Evolutionary conservation across 2,113 vertebrate genomes (phyloP), one percentile per base, ranked within the genome.

Genomic region (Atractosteus spatula): DNA sequence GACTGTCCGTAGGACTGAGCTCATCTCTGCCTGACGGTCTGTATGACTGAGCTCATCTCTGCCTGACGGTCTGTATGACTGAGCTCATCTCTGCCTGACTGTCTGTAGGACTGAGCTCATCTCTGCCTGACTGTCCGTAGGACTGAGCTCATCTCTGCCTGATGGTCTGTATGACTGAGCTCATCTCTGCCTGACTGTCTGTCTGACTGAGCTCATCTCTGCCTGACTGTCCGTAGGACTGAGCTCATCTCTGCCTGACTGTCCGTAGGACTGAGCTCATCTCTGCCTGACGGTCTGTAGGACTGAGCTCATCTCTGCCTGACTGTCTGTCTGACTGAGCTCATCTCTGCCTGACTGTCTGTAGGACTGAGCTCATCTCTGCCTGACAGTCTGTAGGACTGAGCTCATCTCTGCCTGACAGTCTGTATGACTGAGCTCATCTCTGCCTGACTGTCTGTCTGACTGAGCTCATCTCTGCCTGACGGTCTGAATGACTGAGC

Each of bases 171-270:
- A n/a, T n/a, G n/a, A n/a, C n/a, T n/a, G n/a, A n/a, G n/a, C 29
- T 29, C 29, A 29, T 29, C 0, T 29, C 29, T 29, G 6, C 51
- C 55, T 11, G 62, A 0, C n/a, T 41, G 10, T 42, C 8, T 54
- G 7, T 71, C 11, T 66, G 63, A 42, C 42, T 62, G 41, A 64
- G 3, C 44, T 2, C 45, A 8, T 12, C 41, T 12, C 13, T n/a
- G 29, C 16, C 3, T 71, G 62, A 64, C 16, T 69, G 47, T 73
- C 29, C 70, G n/a, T 29, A 13, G 68, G 6, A 41, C 13, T 57
- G 56, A 3, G 0, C 64, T 8, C 61, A 7, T 59, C 8, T 62
- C 29, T 29, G 29, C 29, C 29, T 29, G 29, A 29, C 29, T 29
- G 29, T 29, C 29, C 2, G 29, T 29, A 29, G 1, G 29, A 29